Conservation (phyloP, 2,888 invertebrate species). For the Sinotaia quadrata region DNA sequence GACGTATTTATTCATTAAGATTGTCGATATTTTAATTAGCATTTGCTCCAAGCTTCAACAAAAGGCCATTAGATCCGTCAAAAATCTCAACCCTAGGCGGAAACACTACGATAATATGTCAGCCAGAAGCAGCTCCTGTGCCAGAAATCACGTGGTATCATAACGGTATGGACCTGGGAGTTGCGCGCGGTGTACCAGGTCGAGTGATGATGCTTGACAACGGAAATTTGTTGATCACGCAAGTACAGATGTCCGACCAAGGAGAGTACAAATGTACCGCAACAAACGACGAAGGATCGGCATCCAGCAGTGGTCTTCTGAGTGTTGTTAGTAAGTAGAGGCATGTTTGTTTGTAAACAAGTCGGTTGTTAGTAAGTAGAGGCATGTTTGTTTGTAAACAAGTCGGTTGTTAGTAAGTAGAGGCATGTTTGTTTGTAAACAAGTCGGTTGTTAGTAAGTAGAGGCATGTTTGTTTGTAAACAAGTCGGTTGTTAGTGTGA, state of each 20-base stretch:
- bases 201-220: slow-evolving; percentile 81
- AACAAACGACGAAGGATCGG: slow-evolving; percentile 53
- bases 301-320: slow-evolving; percentile 48
- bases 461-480: too few species aligned
- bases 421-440: too few species aligned
- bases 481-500: too few species aligned
- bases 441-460: too few species aligned
- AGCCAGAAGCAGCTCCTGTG: slow-evolving; percentile 93
- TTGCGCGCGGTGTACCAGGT: slow-evolving; percentile 24
- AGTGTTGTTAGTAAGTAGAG: slow-evolving; percentile 56
- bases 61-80: slow-evolving; percentile 88
- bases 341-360: too few species aligned
- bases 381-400: too few species aligned
- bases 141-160: slow-evolving; percentile 88
- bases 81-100: slow-evolving; percentile 89
- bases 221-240: slow-evolving; percentile 87
- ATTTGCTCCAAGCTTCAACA: slow-evolving; percentile 88
- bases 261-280: slow-evolving; percentile 64
- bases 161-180: slow-evolving; percentile 76
- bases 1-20: too few species aligned
- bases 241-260: slow-evolving; percentile 46
- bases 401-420: too few species aligned
- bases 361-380: too few species aligned
- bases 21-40: too few species aligned
- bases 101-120: slow-evolving; percentile 89